Evolutionary conservation across 2,113 vertebrate genomes (phyloP).

Genomic region (Pachycephala philippinensis): DNA sequence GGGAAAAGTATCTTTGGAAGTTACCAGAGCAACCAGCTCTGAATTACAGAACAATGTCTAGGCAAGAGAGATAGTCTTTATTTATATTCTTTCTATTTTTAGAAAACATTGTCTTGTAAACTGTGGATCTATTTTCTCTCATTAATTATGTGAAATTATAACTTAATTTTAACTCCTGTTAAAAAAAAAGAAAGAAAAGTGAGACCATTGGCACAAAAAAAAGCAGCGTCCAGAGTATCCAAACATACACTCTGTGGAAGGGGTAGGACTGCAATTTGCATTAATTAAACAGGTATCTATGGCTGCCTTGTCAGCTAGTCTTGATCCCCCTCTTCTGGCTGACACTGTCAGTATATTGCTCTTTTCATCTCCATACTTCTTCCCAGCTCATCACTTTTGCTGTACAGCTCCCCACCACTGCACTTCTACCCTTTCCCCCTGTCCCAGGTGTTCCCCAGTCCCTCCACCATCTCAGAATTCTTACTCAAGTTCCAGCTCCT

Average conservation of each 20-base stretch:
- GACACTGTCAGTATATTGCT: not conserved
- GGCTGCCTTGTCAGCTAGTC: not conserved
- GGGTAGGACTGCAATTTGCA: not conserved
- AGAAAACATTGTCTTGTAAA: not conserved
- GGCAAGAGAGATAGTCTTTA: not conserved
- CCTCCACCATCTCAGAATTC: not conserved
- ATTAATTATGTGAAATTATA: not conserved
- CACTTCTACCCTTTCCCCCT: not conserved
- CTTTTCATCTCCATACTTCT: not conserved
- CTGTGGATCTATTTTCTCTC: not conserved
- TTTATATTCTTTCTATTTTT: conserved; percentile 14
- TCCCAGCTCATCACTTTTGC: not conserved
- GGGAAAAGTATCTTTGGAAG: not conserved
- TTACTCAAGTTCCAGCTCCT: not conserved
- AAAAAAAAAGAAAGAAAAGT: not conserved
- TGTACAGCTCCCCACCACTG: not conserved
- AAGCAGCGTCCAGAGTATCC: not conserved
- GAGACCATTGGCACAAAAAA: not conserved
- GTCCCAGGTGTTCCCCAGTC: not conserved
- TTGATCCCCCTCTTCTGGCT: not conserved
- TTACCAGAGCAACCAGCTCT: conserved; percentile 8
- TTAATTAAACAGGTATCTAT: not conserved
- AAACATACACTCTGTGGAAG: not conserved
- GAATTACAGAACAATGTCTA: not conserved
- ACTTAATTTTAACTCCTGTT: not conserved